A percentile compares a stretch with the other conserved stretches of the same genome.
Conservation (phyloP, 1,140 invertebrate genomes). For the Carcinoscorpius rotundicauda region DNA sequence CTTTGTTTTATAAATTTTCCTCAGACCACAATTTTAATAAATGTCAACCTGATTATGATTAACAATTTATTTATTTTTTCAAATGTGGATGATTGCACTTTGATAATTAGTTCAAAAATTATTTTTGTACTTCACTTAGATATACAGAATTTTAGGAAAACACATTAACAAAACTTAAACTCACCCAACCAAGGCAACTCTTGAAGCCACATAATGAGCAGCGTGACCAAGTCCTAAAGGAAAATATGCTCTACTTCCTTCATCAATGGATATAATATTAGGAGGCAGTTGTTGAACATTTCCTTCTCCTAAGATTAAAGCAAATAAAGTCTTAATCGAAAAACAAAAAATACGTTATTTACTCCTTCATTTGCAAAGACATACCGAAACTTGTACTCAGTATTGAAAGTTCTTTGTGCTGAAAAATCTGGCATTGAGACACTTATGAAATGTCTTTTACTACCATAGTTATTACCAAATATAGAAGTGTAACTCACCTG, state of each 20-base stretch:
- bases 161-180: conserved; percentile 19
- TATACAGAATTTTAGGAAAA: too few species aligned
- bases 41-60: too few species aligned
- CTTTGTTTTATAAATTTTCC: too few species aligned
- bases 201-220: conserved; percentile 58
- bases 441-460: too few species aligned
- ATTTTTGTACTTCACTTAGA: too few species aligned
- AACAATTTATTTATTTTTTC: too few species aligned
- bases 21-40: too few species aligned
- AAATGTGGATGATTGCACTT: too few species aligned
- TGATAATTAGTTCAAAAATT: too few species aligned
- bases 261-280: conserved; percentile 47
- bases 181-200: conserved; percentile 72
- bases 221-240: conserved; percentile 85
- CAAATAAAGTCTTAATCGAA: conserved; percentile 2
- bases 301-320: neutral
- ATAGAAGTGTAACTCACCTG: conserved; percentile 4
- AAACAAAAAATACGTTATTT: neutral
- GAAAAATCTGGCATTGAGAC: conserved; percentile 12
- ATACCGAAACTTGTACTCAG: conserved; percentile 19
- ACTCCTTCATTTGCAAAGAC: neutral
- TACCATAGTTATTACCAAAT: too few species aligned
- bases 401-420: conserved; percentile 19
- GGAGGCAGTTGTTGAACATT: conserved; percentile 58
- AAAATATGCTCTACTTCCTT: conserved; percentile 63